These are phyloP conservation scores for Polyommatus iphigenia DNA, from an alignment of 2,888 invertebrate species.

Conservation along the genomic window DNA sequence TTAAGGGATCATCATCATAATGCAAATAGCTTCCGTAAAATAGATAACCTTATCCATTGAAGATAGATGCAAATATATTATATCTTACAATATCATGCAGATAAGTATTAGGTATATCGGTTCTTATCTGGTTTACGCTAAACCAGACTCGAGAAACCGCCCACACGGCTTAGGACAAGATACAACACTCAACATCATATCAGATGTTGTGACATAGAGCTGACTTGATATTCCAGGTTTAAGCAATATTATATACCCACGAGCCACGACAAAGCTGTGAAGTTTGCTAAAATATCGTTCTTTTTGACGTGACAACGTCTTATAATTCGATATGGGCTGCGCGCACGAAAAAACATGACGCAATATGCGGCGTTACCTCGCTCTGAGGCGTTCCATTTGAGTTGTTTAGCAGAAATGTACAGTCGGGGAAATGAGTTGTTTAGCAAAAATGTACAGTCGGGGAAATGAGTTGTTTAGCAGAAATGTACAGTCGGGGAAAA, in stretches of 20 bases:
- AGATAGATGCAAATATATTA: not conserved
- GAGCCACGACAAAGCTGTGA: not conserved
- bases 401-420: too few relatives aligned
- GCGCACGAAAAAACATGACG: too few relatives aligned
- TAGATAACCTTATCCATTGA: not conserved
- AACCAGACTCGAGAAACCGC: conserved; percentile 11
- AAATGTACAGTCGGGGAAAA: too few relatives aligned
- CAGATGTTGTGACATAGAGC: conserved; percentile 3
- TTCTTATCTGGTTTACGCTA: not conserved
- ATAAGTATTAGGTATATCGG: not conserved
- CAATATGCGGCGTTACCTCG: too few relatives aligned
- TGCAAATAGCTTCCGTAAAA: not conserved
- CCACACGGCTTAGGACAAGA: conserved; percentile 5
- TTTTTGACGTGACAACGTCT: too few relatives aligned
- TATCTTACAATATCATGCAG: conserved; percentile 1
- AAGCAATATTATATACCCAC: not conserved
- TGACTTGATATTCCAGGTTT: not conserved
- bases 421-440: too few relatives aligned
- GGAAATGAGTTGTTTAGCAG: too few relatives aligned
- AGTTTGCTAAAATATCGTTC: not conserved
- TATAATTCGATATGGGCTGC: too few relatives aligned
- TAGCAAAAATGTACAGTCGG: too few relatives aligned
- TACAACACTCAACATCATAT: not conserved
- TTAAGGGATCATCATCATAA: too few relatives aligned
- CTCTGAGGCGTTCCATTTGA: too few relatives aligned